phyloP scores from a whole-genome alignment of 2,113 vertebrate species.

The Okapia johnstoni region DNA sequence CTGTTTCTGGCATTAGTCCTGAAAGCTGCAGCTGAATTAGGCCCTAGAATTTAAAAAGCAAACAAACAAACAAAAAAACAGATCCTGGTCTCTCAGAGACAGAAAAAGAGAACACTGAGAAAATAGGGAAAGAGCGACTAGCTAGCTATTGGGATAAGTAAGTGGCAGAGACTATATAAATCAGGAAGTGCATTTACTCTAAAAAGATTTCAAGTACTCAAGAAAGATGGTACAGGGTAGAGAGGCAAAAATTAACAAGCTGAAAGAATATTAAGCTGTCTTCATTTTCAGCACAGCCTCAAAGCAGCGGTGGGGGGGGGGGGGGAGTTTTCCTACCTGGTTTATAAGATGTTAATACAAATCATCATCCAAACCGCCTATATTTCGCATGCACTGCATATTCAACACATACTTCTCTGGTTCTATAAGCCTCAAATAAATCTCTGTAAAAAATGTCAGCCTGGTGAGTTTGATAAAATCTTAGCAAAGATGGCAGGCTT shows the following conservation, averaged over 20 bases:
- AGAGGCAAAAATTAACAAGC: not conserved
- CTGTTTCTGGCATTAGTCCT: not conserved
- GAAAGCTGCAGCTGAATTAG: not conserved
- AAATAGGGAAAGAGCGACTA: not conserved
- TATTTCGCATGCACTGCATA: not conserved
- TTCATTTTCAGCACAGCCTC: not conserved
- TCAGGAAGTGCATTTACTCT: not conserved
- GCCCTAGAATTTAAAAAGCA: not conserved
- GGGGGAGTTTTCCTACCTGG: not conserved
- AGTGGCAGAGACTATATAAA: not conserved
- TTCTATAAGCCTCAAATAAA: not conserved
- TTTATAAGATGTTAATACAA: not conserved
- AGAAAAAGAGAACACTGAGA: not conserved
- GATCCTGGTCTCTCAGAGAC: not conserved
- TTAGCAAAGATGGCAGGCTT: not conserved
- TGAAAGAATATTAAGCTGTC: not conserved
- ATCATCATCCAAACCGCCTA: not conserved
- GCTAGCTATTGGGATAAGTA: fast-evolving
- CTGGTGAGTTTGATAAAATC: conserved; percentile 20
- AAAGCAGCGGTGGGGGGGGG: not conserved
- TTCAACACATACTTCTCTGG: not conserved
- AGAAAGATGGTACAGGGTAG: not conserved
- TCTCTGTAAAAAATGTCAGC: not conserved
- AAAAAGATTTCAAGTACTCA: not conserved
- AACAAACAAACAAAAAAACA: not conserved